These are phyloP conservation scores for Drosophila kuntzei DNA, from an alignment of 2,888 invertebrate genomes.

Conservation along the genomic window DNA sequence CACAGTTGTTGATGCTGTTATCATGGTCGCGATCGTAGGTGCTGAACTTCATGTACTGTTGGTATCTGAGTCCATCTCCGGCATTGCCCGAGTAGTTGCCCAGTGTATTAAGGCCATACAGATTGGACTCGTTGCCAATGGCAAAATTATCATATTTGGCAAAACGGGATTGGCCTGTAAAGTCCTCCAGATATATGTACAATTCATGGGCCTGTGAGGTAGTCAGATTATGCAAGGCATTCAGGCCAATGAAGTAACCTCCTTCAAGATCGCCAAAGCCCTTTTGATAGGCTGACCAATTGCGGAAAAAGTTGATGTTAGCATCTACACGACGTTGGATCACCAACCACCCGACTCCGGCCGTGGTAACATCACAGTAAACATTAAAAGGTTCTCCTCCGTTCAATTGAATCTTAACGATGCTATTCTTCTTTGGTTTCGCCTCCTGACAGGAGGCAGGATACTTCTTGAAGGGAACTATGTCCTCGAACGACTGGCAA, in stretches of 20 bases:
- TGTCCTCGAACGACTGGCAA: constrained; percentile 7
- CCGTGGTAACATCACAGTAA: constrained; percentile 85
- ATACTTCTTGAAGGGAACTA: constrained; percentile 36
- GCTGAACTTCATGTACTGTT: constrained; percentile 89
- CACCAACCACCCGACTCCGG: constrained; percentile 89
- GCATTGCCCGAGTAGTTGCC: constrained; percentile 88
- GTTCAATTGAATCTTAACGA: constrained; percentile 42
- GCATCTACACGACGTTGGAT: constrained; percentile 89
- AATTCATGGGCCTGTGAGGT: constrained; percentile 86
- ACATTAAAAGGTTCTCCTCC: constrained; percentile 87
- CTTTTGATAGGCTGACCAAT: constrained; percentile 88
- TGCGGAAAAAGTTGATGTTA: constrained; percentile 88
- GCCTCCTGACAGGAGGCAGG: constrained; percentile 41
- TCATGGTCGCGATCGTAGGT: constrained; percentile 89
- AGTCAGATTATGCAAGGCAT: constrained; percentile 87
- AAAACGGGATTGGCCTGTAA: constrained; percentile 86
- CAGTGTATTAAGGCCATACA: constrained; percentile 88
- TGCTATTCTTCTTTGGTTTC: constrained; percentile 51
- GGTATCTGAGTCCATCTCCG: constrained; percentile 89
- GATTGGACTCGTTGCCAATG: constrained; percentile 88
- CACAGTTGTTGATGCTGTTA: constrained; percentile 88
- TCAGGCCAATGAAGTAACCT: constrained; percentile 90
- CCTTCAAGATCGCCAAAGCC: constrained; percentile 90
- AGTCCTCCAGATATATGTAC: constrained; percentile 88
- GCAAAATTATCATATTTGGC: constrained; percentile 89